phyloP scores from a whole-genome alignment of 2,113 vertebrate genomes.

The Mellivora capensis region DNA sequence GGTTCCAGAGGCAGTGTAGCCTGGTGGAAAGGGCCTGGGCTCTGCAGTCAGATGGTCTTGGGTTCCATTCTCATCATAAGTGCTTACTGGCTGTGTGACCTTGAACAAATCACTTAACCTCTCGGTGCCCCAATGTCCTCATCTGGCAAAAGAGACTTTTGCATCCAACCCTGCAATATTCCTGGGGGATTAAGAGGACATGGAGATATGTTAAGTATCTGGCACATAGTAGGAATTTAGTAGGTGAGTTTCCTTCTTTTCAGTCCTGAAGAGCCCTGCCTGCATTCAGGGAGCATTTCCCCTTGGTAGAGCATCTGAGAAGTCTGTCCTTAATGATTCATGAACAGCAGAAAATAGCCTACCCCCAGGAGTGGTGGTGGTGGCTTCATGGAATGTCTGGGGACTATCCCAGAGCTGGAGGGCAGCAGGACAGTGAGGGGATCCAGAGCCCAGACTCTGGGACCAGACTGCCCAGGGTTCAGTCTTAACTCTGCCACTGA shows the following conservation, averaged over 20 bases:
- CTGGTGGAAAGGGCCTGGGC: background rate
- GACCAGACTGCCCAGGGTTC: background rate
- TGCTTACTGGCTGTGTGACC: background rate
- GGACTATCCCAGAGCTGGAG: background rate
- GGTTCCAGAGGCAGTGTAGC: background rate
- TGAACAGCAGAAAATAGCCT: background rate
- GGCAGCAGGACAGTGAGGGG: background rate
- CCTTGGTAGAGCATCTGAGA: background rate
- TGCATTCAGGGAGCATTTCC: background rate
- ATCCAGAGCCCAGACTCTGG: background rate
- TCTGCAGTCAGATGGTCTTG: background rate
- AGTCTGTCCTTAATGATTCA: background rate
- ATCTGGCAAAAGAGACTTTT: background rate
- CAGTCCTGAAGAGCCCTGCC: background rate
- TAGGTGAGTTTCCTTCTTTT: background rate
- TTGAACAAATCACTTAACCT: background rate
- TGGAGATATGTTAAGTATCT: background rate
- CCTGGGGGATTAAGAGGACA: background rate
- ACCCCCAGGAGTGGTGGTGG: background rate
- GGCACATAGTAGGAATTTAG: background rate
- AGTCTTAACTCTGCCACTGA: background rate
- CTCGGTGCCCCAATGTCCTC: background rate
- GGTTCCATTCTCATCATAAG: background rate
- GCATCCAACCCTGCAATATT: background rate
- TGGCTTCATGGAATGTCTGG: background rate